These are phyloP conservation scores for Cavia aperea DNA, from an alignment of 2,113 vertebrate genomes.

Conservation along the genomic window DNA sequence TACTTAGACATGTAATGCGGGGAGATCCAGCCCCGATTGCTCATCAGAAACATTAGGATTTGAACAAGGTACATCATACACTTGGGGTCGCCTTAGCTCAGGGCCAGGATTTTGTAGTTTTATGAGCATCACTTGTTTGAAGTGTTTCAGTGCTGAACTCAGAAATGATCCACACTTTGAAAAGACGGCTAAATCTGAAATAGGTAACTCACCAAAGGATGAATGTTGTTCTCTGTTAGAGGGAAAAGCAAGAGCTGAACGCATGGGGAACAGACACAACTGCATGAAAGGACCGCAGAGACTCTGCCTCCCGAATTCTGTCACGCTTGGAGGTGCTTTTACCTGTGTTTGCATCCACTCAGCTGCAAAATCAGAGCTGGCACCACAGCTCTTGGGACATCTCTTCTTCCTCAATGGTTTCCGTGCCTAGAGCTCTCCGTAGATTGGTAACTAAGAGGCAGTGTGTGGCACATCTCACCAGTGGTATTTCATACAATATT, in stretches of 20 bases:
- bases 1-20: not conserved
- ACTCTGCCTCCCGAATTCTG: not conserved
- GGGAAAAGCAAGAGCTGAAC: not conserved
- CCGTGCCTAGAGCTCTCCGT: not conserved
- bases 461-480: not conserved
- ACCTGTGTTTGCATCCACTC: not conserved
- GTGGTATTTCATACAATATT: not conserved
- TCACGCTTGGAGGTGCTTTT: not conserved
- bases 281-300: not conserved
- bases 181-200: not conserved
- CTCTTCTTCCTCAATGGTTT: not conserved
- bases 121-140: not conserved
- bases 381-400: not conserved
- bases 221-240: not conserved
- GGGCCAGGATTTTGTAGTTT: not conserved
- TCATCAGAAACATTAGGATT: not conserved
- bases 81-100: not conserved
- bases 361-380: not conserved
- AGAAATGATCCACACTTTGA: not conserved
- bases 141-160: not conserved
- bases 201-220: not conserved
- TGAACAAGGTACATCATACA: not conserved
- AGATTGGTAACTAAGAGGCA: not conserved
- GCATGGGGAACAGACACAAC: accelerated
- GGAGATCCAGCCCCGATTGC: not conserved